Conservation (phyloP, 2,888 invertebrate genomes). For the Heliconius ethilla region DNA sequence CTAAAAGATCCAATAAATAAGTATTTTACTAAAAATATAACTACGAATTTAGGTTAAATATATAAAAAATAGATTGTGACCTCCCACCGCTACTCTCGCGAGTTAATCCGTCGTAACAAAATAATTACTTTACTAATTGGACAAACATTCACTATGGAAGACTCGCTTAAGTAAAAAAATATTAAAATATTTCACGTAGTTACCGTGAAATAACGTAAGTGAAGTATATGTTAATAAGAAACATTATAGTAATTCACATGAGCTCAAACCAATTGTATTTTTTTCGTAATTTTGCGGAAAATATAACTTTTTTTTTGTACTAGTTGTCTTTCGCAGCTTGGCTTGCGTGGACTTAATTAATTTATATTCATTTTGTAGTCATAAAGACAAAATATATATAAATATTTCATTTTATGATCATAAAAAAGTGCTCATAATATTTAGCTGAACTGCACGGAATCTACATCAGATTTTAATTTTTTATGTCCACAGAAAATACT, state of each 20-base stretch:
- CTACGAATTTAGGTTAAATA: neutral
- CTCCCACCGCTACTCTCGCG: conserved; percentile 12
- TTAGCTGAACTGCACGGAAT: too few species aligned
- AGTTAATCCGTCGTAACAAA: conserved; percentile 24
- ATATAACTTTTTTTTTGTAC: neutral
- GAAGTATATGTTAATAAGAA: conserved; percentile 2
- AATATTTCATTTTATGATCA: too few species aligned
- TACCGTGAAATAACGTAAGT: neutral
- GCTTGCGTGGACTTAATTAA: too few species aligned
- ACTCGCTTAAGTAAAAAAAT: neutral
- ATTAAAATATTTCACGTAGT: neutral
- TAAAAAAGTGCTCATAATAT: too few species aligned
- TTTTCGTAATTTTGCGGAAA: neutral
- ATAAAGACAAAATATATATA: too few species aligned
- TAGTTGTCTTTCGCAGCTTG: too few species aligned
- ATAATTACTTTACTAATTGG: conserved; percentile 31
- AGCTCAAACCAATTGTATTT: neutral
- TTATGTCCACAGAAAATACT: too few species aligned
- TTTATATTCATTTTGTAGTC: too few species aligned
- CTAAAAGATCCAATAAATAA: too few species aligned
- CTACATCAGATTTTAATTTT: too few species aligned
- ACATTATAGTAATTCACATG: too few species aligned
- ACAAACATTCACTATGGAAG: conserved; percentile 20
- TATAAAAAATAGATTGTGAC: neutral
- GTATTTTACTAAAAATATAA: neutral